A percentile compares a stretch with the other conserved stretches of the same genome.
phyloP scores from a whole-genome alignment of 2,888 invertebrate species.

The Panopea generosa region DNA sequence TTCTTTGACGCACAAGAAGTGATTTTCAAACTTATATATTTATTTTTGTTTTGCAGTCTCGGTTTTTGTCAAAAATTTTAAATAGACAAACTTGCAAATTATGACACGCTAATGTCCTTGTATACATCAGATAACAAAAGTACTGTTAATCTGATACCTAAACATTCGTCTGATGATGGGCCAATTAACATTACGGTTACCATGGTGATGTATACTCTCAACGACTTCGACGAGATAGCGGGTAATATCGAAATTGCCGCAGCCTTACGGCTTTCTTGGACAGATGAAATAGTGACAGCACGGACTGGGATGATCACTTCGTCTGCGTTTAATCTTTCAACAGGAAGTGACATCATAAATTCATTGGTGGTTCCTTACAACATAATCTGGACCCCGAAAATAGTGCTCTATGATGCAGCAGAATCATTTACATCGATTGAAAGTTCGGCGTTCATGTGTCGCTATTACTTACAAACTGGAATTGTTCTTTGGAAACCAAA shows the following conservation, averaged over 20 bases:
- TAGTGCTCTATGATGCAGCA: slow-evolving; percentile 4
- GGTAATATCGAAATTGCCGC: not conserved
- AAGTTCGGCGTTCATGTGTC: not conserved
- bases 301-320: not conserved
- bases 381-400: not conserved
- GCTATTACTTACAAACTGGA: slow-evolving; percentile 17
- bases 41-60: too few species aligned
- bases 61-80: too few species aligned
- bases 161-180: too few species aligned
- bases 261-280: not conserved
- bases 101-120: too few species aligned
- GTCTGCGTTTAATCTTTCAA: not conserved
- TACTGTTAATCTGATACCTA: too few species aligned
- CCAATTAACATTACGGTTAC: too few species aligned
- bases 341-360: not conserved
- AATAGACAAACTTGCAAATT: too few species aligned
- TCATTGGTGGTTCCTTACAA: not conserved
- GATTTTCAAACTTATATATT: too few species aligned
- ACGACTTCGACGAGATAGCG: not conserved
- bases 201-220: too few species aligned
- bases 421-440: slow-evolving; percentile 8
- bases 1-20: too few species aligned
- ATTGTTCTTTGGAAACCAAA: slow-evolving; percentile 41
- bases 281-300: not conserved
- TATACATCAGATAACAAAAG: too few species aligned